These are phyloP conservation scores for Orientallactaga sibirica DNA, from an alignment of 2,797 vertebrate species.

Conservation along the genomic window DNA sequence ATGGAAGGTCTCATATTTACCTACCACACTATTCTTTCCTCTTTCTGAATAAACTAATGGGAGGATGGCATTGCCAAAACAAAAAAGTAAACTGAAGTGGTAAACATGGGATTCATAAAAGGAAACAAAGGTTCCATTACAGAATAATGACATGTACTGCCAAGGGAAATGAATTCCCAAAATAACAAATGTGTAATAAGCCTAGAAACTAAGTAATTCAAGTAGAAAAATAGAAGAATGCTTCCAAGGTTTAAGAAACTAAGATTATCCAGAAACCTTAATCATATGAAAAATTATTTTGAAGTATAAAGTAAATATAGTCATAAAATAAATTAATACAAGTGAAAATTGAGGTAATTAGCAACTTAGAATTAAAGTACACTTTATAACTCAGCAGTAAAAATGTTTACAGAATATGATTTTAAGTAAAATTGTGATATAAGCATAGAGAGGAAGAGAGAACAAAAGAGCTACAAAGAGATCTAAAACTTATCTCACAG, in stretches of 20 bases:
- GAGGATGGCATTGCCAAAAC: background rate
- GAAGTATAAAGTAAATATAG: slow-evolving; percentile 34
- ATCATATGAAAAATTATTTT: slow-evolving; percentile 29
- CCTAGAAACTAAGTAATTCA: background rate
- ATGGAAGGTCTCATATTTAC: slow-evolving; percentile 24
- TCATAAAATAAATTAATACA: slow-evolving; percentile 17
- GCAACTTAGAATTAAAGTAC: slow-evolving; percentile 45
- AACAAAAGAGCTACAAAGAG: background rate
- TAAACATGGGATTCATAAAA: background rate
- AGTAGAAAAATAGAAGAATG: background rate
- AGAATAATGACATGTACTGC: background rate
- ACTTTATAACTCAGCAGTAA: slow-evolving; percentile 24
- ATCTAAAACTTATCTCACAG: slow-evolving; percentile 31
- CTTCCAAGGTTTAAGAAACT: background rate
- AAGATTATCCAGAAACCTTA: slow-evolving; percentile 42
- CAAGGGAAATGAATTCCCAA: slow-evolving; percentile 27
- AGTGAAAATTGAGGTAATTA: slow-evolving; percentile 24
- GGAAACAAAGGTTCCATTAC: slow-evolving; percentile 10
- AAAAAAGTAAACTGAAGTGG: background rate
- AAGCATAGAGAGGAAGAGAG: background rate
- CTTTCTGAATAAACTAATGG: slow-evolving; percentile 34
- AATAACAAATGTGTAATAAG: slow-evolving; percentile 25
- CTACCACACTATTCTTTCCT: background rate
- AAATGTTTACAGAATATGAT: slow-evolving; percentile 32
- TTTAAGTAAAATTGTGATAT: slow-evolving; percentile 53